These are phyloP conservation scores for Mohoua ochrocephala DNA, from an alignment of 2,113 vertebrate genomes.

Conservation along the genomic window DNA sequence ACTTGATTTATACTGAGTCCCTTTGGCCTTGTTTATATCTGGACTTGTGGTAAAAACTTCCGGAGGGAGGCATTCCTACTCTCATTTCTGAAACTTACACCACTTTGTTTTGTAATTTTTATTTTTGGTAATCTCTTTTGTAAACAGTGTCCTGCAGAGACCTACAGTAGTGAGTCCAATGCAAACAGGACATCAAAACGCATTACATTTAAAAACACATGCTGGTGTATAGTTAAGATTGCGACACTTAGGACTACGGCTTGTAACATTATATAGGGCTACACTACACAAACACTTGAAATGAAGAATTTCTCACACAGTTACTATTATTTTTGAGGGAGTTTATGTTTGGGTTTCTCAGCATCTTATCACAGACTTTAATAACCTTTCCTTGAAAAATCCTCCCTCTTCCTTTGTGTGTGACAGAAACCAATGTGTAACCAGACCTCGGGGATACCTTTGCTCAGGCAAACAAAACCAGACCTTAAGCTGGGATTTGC, in stretches of 20 bases:
- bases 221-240: neutral
- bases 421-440: neutral
- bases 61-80: slow-evolving; percentile 1
- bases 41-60: slow-evolving; percentile 40
- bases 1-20: neutral
- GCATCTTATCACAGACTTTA: neutral
- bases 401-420: neutral
- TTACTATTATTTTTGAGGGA: slow-evolving; percentile 11
- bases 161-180: slow-evolving; percentile 35
- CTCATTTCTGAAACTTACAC: neutral
- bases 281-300: neutral
- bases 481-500: neutral
- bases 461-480: neutral
- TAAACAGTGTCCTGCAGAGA: slow-evolving; percentile 40
- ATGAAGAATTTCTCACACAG: slow-evolving; percentile 3
- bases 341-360: slow-evolving; percentile 16
- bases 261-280: neutral
- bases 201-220: neutral
- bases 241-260: neutral
- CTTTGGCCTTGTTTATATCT: slow-evolving; percentile 3
- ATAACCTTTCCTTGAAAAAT: neutral
- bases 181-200: slow-evolving; percentile 47
- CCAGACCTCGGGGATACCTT: neutral
- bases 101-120: slow-evolving; percentile 48
- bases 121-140: slow-evolving; percentile 53